Conservation (phyloP, 2,888 invertebrate species). For the Nymphalis urticae region DNA sequence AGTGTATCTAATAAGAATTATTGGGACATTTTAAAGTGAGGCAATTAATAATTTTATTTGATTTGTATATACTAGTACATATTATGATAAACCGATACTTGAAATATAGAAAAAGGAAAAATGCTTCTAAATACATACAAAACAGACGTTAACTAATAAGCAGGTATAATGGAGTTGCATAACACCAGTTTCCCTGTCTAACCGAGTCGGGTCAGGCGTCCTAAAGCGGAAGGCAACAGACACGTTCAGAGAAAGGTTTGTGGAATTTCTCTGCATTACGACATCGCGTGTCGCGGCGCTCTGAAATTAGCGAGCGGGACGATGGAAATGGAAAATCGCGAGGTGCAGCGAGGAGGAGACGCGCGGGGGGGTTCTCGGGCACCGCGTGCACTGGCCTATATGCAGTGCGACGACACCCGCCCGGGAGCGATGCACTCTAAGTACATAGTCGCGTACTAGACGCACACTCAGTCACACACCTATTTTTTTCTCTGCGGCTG, state of each 20-base stretch:
- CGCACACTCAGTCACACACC: slow-evolving; percentile 71
- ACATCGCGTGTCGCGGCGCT: slow-evolving; percentile 55
- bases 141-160: slow-evolving; percentile 2
- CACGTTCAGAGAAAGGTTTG: slow-evolving; percentile 63
- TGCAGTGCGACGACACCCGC: slow-evolving; percentile 81
- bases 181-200: slow-evolving; percentile 28
- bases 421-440: slow-evolving; percentile 81
- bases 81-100: too few species aligned
- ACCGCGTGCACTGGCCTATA: slow-evolving; percentile 82
- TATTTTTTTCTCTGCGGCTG: slow-evolving; percentile 69
- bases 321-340: slow-evolving; percentile 79
- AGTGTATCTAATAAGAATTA: too few species aligned
- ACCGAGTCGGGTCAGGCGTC: slow-evolving; percentile 39
- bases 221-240: slow-evolving; percentile 58
- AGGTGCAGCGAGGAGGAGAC: slow-evolving; percentile 59
- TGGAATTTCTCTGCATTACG: slow-evolving; percentile 69
- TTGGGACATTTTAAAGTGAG: too few species aligned
- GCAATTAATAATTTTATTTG: too few species aligned
- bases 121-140: background rate
- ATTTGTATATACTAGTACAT: too few species aligned
- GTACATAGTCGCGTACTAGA: slow-evolving; percentile 74
- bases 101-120: background rate
- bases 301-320: slow-evolving; percentile 68
- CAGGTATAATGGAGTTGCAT: slow-evolving; percentile 17
- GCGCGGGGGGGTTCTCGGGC: slow-evolving; percentile 57